Evolutionary conservation across 2,888 invertebrate species (phyloP).

Genomic region (Malthinus flaveolus): DNA sequence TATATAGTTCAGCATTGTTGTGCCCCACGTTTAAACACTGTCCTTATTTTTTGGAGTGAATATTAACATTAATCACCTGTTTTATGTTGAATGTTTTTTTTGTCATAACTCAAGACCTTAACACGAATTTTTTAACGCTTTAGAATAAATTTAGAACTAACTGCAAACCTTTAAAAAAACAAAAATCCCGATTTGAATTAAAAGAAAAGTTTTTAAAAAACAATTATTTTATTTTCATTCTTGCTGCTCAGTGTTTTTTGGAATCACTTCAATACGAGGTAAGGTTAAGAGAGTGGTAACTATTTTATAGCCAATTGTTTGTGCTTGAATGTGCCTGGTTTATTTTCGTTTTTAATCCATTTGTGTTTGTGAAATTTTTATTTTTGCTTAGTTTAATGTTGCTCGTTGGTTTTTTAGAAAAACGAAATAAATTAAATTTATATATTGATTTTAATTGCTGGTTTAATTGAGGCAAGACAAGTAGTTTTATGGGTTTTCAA

Average conservation of each 20-base stretch:
- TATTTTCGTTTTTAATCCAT: slow-evolving; percentile 45
- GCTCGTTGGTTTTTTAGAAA: slow-evolving; percentile 4
- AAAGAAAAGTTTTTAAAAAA: neutral
- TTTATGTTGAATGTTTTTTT: slow-evolving; percentile 26
- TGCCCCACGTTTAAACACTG: slow-evolving; percentile 74
- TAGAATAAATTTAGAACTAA: too few species aligned
- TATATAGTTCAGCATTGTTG: slow-evolving; percentile 69
- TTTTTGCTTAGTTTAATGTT: slow-evolving; percentile 45
- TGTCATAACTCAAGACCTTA: neutral
- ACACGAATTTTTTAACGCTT: neutral
- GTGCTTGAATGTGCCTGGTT: slow-evolving; percentile 39
- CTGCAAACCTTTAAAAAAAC: too few species aligned
- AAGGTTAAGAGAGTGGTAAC: slow-evolving; percentile 60
- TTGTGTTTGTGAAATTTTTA: slow-evolving; percentile 52
- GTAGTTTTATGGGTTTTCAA: neutral
- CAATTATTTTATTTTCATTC: slow-evolving; percentile 47
- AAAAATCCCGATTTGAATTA: too few species aligned
- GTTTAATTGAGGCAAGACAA: too few species aligned
- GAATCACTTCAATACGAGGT: slow-evolving; percentile 99
- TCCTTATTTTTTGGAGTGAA: slow-evolving; percentile 48
- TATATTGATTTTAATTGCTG: too few species aligned
- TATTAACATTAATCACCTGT: slow-evolving; percentile 19
- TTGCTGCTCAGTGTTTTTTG: slow-evolving; percentile 96
- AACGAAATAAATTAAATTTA: neutral
- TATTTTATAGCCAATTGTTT: slow-evolving; percentile 19